Conservation (phyloP, 2,113 vertebrate genomes). For the Boulengerochromis microlepis region DNA sequence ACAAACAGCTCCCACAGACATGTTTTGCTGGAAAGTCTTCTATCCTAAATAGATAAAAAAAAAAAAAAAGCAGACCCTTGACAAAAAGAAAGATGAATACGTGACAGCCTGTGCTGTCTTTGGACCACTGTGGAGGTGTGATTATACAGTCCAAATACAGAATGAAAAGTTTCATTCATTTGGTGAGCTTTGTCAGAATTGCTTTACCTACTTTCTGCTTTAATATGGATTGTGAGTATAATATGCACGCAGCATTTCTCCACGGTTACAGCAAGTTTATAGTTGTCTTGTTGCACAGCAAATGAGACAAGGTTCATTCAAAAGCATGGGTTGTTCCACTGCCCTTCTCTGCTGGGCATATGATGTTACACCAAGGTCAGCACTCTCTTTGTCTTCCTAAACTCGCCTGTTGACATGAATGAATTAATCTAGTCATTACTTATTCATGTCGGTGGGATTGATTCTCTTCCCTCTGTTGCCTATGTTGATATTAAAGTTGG, state of each 20-base stretch:
- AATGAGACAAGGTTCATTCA: background rate
- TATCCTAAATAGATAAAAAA: background rate
- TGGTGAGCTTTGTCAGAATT: background rate
- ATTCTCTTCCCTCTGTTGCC: background rate
- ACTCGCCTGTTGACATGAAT: background rate
- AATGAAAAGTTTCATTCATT: background rate
- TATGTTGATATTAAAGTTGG: background rate
- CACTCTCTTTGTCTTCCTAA: background rate
- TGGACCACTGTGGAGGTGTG: background rate
- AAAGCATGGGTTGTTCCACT: background rate
- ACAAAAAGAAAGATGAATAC: background rate
- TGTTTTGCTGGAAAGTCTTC: background rate
- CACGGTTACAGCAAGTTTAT: background rate
- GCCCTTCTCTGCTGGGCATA: background rate
- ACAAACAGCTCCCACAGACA: background rate
- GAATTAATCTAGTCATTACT: constrained; percentile 17
- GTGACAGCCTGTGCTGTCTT: background rate
- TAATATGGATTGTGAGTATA: background rate
- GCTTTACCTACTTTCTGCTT: background rate
- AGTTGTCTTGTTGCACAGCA: background rate
- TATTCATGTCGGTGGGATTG: constrained; percentile 12
- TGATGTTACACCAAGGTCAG: constrained; percentile 11
- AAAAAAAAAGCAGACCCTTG: background rate
- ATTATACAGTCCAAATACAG: background rate
- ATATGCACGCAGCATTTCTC: background rate